A percentile compares a stretch with the other conserved stretches of the same genome.
phyloP scores from a whole-genome alignment of 1,140 invertebrate genomes.

The Halictus rubicundus region DNA sequence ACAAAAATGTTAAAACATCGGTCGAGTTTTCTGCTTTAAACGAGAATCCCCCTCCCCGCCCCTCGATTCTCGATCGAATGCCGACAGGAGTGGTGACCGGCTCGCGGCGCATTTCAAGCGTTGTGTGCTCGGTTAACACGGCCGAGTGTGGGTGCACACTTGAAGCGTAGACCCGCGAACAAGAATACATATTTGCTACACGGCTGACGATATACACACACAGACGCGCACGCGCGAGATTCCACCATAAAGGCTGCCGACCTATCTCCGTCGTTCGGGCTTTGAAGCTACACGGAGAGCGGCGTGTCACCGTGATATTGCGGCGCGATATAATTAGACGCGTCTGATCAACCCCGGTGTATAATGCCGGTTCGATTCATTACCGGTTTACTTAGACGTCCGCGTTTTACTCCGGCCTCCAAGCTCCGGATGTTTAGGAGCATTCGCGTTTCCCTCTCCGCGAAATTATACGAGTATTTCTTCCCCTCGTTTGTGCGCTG shows the following conservation, averaged over 20 bases:
- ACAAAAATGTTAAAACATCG: no score
- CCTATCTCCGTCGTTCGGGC: conserved; percentile 18
- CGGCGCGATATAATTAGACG: conserved; percentile 25
- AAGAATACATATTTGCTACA: conserved; percentile 39
- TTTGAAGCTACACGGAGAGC: conserved; percentile 19
- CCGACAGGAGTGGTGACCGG: conserved; percentile 42
- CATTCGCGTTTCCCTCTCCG: no score
- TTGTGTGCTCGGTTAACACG: neutral
- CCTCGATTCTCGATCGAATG: conserved; percentile 25
- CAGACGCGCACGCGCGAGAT: no score
- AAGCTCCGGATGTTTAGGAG: no score
- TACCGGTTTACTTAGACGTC: neutral
- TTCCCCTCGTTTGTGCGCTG: no score
- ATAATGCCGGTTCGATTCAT: neutral
- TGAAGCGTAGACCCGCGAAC: conserved; percentile 31
- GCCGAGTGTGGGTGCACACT: conserved; percentile 29
- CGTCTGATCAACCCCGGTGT: neutral
- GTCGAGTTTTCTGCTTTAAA: conserved; percentile 12
- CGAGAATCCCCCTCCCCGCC: neutral
- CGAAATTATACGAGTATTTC: no score
- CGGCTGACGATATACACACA: conserved; percentile 26
- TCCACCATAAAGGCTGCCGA: conserved; percentile 35
- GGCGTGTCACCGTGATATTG: conserved; percentile 15
- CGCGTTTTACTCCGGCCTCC: no score
- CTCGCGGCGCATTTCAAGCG: conserved; percentile 45